These are phyloP conservation scores for Paratrypauchen microcephalus DNA, from an alignment of 2,797 vertebrate genomes.

Conservation along the genomic window DNA sequence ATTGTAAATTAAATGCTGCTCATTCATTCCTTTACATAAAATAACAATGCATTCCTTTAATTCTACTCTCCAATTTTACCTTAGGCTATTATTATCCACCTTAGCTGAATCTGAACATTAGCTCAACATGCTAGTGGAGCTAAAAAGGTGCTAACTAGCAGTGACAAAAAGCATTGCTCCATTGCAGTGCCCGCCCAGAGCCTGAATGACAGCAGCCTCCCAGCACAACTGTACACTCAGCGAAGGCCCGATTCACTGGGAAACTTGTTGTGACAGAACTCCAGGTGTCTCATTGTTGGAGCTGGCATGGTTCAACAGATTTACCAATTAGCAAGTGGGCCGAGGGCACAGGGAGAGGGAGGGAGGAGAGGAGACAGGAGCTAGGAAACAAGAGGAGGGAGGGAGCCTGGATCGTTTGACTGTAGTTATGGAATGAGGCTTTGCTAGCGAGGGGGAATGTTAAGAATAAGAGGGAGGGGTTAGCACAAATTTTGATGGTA, in stretches of 20 bases:
- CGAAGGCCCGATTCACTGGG: slow-evolving; percentile 76
- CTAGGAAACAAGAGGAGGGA: slow-evolving; percentile 8
- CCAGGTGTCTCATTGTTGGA: slow-evolving; percentile 87
- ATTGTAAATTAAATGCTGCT: background rate
- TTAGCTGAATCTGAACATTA: background rate
- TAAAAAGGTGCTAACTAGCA: slow-evolving; percentile 3
- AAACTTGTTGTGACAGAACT: slow-evolving; percentile 88
- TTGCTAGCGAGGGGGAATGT: slow-evolving; percentile 46
- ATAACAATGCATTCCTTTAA: too few relatives aligned
- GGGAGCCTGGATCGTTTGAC: slow-evolving; percentile 42
- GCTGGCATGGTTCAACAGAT: slow-evolving; percentile 83
- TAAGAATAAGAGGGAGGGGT: background rate
- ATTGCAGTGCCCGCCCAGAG: slow-evolving; percentile 13
- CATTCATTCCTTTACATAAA: too few relatives aligned
- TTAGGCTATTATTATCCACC: too few relatives aligned
- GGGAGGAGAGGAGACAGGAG: slow-evolving; percentile 39
- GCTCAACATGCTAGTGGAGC: background rate
- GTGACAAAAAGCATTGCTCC: slow-evolving; percentile 22
- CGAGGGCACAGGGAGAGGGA: slow-evolving; percentile 64
- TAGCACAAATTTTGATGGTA: background rate
- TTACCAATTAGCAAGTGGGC: slow-evolving; percentile 84
- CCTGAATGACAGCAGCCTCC: slow-evolving; percentile 41
- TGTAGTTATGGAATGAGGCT: slow-evolving; percentile 67
- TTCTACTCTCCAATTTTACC: too few relatives aligned
- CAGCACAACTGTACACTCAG: slow-evolving; percentile 71